Conservation (phyloP, 2,888 invertebrate genomes). For the Aleiodes leptofemur region DNA sequence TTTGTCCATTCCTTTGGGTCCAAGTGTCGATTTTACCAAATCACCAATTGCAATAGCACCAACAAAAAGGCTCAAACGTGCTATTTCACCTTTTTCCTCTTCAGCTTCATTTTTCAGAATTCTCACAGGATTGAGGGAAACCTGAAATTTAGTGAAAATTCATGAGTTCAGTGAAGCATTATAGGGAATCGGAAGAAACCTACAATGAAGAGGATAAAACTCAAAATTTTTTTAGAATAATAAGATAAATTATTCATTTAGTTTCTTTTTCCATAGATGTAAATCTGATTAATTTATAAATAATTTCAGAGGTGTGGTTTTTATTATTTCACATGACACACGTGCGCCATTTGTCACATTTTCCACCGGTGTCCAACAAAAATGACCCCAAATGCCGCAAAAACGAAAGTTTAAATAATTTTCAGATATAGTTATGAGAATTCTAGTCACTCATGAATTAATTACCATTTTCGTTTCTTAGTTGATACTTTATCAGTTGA, state of each 20-base stretch:
- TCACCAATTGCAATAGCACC: slow-evolving; percentile 99
- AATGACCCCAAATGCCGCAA: slow-evolving; percentile 39
- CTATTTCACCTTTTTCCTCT: slow-evolving; percentile 98
- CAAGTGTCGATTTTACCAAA: slow-evolving; percentile 97
- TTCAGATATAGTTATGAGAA: background rate
- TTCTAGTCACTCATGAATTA: slow-evolving; percentile 26
- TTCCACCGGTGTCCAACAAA: slow-evolving; percentile 40
- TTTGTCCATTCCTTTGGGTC: slow-evolving; percentile 99
- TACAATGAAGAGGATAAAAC: background rate
- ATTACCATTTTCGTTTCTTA: slow-evolving; percentile 56
- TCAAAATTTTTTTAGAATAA: slow-evolving; percentile 7
- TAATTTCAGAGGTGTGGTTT: slow-evolving; percentile 53
- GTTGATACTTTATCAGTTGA: slow-evolving; percentile 43
- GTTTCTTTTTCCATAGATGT: background rate
- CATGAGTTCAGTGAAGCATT: background rate
- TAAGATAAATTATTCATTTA: slow-evolving; percentile 10
- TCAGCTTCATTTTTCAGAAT: slow-evolving; percentile 97
- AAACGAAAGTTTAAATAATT: slow-evolving; percentile 50
- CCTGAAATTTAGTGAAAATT: slow-evolving; percentile 76
- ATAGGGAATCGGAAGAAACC: background rate
- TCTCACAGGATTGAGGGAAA: slow-evolving; percentile 94
- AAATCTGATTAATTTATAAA: background rate
- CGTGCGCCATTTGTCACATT: slow-evolving; percentile 67
- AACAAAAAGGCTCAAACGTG: slow-evolving; percentile 97
- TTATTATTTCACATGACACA: slow-evolving; percentile 53